Evolutionary conservation across 2,888 invertebrate species (phyloP).

Genomic region (Heliconius ethilla): DNA sequence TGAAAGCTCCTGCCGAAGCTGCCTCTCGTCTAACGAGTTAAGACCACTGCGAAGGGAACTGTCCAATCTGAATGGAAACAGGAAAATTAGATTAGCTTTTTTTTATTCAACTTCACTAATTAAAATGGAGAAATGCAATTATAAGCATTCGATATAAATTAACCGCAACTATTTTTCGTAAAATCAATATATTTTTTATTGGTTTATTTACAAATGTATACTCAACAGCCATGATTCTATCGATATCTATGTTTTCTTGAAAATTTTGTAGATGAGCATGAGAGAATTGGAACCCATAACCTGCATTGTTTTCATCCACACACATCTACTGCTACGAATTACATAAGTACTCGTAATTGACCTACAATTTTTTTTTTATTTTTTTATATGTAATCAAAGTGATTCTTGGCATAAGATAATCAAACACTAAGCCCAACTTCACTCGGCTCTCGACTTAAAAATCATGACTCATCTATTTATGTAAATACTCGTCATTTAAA

Average conservation of each 20-base stretch:
- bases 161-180: not conserved
- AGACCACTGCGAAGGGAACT: constrained; percentile 77
- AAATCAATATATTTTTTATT: too few relatives aligned
- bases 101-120: not conserved
- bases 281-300: not conserved
- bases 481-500: not conserved
- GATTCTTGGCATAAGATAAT: not conserved
- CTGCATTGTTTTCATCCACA: too few relatives aligned
- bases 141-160: not conserved
- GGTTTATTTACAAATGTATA: too few relatives aligned
- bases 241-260: not conserved
- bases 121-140: too few relatives aligned
- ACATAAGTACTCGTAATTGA: not conserved
- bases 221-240: too few relatives aligned
- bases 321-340: not conserved
- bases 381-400: not conserved
- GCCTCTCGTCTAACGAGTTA: constrained; percentile 76
- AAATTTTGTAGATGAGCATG: not conserved
- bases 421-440: not conserved
- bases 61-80: constrained; percentile 62
- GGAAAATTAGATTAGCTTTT: not conserved
- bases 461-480: constrained; percentile 9
- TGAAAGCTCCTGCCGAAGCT: constrained; percentile 73
- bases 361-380: not conserved
- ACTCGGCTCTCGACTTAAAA: not conserved